Percentiles rank a stretch among this genome's conserved stretches.
Evolutionary conservation across 2,888 invertebrate genomes (phyloP).

Genomic region (Xestoiulus laeticollis): DNA sequence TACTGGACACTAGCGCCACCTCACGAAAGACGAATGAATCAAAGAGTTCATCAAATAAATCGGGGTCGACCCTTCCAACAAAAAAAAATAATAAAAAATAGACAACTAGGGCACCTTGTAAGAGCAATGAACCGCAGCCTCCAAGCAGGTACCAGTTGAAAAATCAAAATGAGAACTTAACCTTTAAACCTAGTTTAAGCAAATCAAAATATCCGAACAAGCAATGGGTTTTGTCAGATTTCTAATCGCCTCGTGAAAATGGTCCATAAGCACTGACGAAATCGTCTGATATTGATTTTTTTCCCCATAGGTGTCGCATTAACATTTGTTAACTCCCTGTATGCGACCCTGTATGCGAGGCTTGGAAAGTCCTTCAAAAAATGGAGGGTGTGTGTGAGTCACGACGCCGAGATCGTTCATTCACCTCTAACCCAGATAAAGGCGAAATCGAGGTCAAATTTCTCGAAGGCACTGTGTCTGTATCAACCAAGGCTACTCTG

Average conservation of each 20-base stretch:
- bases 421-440: constrained; percentile 30
- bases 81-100: neutral
- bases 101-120: constrained; percentile 28
- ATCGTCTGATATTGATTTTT: neutral
- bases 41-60: neutral
- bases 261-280: neutral
- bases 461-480: constrained; percentile 30
- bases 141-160: neutral
- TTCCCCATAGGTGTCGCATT: neutral
- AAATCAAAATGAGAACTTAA: neutral
- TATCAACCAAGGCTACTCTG: neutral
- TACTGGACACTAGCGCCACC: constrained; percentile 22
- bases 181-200: constrained; percentile 8
- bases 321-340: neutral
- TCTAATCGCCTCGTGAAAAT: neutral
- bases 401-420: constrained; percentile 25
- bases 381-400: constrained; percentile 34
- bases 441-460: constrained; percentile 28
- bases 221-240: neutral
- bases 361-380: constrained; percentile 34
- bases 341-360: neutral
- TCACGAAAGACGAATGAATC: neutral
- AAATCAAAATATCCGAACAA: neutral
- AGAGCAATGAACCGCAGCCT: constrained; percentile 28
- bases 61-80: neutral